Percentiles rank a stretch among this genome's conserved stretches.
Conservation (phyloP, 2,797 vertebrate genomes). For the Hipposideros larvatus region DNA sequence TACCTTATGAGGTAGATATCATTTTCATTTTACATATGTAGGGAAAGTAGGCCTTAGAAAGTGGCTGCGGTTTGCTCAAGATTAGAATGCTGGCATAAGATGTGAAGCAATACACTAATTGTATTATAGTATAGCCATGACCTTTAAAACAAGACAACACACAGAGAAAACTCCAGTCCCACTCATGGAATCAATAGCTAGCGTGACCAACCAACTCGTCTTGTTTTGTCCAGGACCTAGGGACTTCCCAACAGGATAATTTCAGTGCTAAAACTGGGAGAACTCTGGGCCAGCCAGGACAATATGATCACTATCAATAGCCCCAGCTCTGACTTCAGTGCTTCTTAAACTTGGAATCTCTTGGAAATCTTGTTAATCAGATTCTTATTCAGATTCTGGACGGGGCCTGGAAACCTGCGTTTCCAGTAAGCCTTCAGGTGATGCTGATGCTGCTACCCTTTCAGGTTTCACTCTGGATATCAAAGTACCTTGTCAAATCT, state of each 20-base stretch:
- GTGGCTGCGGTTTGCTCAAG: not conserved
- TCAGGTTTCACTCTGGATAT: not conserved
- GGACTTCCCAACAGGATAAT: not conserved
- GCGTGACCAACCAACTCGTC: not conserved
- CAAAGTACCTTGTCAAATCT: not conserved
- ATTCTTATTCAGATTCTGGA: not conserved
- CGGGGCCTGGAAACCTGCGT: not conserved
- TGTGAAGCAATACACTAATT: not conserved
- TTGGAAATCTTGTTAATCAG: not conserved
- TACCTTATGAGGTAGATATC: not conserved
- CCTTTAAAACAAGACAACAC: not conserved
- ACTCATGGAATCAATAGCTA: not conserved
- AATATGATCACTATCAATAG: not conserved
- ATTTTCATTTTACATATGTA: not conserved
- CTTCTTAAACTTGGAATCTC: constrained; percentile 21
- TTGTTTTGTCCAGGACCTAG: not conserved
- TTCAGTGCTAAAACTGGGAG: not conserved
- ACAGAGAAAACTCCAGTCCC: not conserved
- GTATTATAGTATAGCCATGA: not conserved
- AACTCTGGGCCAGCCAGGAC: not conserved
- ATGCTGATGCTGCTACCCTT: not conserved
- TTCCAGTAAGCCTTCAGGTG: not conserved
- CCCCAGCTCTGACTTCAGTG: not conserved
- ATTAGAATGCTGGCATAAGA: not conserved
- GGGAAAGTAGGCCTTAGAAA: not conserved